Base-by-base conservation (phyloP, 1,140 invertebrate genomes). In the Drosophila truncata region DNA sequence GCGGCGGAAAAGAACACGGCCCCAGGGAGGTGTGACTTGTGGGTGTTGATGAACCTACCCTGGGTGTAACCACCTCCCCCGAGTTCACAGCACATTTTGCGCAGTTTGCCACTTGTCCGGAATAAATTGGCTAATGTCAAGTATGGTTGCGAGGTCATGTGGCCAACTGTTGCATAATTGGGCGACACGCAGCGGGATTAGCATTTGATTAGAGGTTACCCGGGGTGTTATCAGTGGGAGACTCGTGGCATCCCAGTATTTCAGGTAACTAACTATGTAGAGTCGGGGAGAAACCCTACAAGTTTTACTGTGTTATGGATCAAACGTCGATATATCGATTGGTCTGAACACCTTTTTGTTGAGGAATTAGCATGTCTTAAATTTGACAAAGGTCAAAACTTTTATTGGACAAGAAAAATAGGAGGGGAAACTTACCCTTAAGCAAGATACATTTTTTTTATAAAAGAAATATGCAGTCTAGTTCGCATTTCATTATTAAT, bases 71-170 rank as follows among this genome's bases (percentile, higher is more conserved):
- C 18, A 31, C 2, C 0, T 20, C 1, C 18, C 6, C 50, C 31
- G 50, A 6, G 50, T 54, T 54, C 31, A 54, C 20, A 54, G 29
- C 33, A 55, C 60, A 37, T 67, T 60, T 42, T 78, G 74, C 70
- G 67, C 64, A 70, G 70, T 82, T 62, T 50, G 46, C 50, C 37
- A 50, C 69, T 61, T 59, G 64, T 13, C 42, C 82, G 75, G 62
- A 65, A 70, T 75, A 82, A 86, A 80, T 90, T 90, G 86, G 78
- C 82, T 90, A 91, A 86, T 91, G 86, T 91, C 86, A 91, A 91
- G 82, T 76, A 60, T 71, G 57, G 67, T 78, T 74, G 69, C 86
- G 82, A 91, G 85, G 86, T 91, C 86, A 80, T 54, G 49, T 46
- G 41, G 46, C 44, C 60, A 54, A 60, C 46, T 66, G 70, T 75